A percentile compares a stretch with the other conserved stretches of the same genome.
These are phyloP conservation scores for Thalassoma bifasciatum DNA, from an alignment of 2,113 vertebrate genomes.

Conservation along the genomic window DNA sequence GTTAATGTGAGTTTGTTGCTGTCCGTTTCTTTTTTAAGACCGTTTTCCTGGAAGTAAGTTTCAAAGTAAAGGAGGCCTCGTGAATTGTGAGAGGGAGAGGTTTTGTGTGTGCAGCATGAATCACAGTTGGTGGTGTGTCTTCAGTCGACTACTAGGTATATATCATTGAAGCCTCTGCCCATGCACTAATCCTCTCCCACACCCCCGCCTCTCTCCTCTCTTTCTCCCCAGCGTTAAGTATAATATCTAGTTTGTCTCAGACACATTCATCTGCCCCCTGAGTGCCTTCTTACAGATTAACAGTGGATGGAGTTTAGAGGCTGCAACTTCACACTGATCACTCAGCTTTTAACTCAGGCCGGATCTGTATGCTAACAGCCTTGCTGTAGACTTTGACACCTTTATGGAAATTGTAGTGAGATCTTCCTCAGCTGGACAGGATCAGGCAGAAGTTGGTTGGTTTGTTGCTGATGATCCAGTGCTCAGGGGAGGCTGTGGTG, in stretches of 20 bases:
- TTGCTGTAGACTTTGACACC: slow-evolving; percentile 67
- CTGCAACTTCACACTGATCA: slow-evolving; percentile 59
- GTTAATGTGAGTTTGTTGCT: no score
- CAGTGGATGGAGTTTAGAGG: slow-evolving; percentile 62
- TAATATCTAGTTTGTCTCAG: slow-evolving; percentile 79
- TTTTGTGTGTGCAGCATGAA: slow-evolving; percentile 60
- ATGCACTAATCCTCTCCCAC: slow-evolving; percentile 67
- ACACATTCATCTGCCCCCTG: slow-evolving; percentile 79
- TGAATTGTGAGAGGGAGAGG: slow-evolving; percentile 9
- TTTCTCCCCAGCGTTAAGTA: slow-evolving; percentile 57
- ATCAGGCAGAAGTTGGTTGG: slow-evolving; percentile 16
- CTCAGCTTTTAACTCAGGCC: slow-evolving; percentile 75
- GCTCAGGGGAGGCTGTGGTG: slow-evolving; percentile 51
- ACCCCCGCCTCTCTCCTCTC: slow-evolving; percentile 57
- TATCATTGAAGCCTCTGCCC: slow-evolving; percentile 76
- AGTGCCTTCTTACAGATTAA: slow-evolving; percentile 79
- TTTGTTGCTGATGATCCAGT: slow-evolving; percentile 44
- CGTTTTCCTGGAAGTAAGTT: slow-evolving; percentile 10
- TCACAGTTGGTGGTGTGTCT: slow-evolving; percentile 74
- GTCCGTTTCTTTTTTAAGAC: background rate
- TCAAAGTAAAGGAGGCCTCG: slow-evolving; percentile 17
- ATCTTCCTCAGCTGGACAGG: slow-evolving; percentile 3
- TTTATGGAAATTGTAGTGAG: slow-evolving; percentile 22
- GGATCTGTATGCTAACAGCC: slow-evolving; percentile 41
- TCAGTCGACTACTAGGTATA: slow-evolving; percentile 69